phyloP scores from a whole-genome alignment of 2,888 invertebrate species.

The Baronia brevicornis region DNA sequence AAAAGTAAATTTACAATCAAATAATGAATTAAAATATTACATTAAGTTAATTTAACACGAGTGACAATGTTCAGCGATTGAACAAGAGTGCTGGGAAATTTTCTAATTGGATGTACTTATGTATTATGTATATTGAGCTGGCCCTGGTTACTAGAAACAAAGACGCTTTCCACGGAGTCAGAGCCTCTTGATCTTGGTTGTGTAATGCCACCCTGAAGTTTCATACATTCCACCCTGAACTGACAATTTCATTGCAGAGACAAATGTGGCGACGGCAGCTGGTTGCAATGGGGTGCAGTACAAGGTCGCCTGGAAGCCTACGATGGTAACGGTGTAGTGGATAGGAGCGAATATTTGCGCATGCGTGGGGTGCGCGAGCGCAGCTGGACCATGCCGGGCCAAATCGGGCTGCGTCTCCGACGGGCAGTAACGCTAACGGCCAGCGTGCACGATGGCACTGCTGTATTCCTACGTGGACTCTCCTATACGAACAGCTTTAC shows the following conservation, averaged over 20 bases:
- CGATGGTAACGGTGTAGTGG: conserved; percentile 43
- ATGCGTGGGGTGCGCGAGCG: conserved; percentile 69
- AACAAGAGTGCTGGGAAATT: background rate
- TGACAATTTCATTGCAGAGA: conserved; percentile 39
- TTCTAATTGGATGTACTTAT: too few species aligned
- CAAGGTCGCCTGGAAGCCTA: conserved; percentile 74
- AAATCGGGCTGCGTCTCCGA: conserved; percentile 37
- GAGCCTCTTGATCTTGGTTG: too few species aligned
- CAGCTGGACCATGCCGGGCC: conserved; percentile 53
- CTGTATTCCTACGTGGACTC: conserved; percentile 69
- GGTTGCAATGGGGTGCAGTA: conserved; percentile 78
- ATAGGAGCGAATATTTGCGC: conserved; percentile 52
- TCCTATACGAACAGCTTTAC: conserved; percentile 68
- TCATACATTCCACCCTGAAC: too few species aligned
- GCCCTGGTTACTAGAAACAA: too few species aligned
- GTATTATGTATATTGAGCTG: too few species aligned
- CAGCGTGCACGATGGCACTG: conserved; percentile 70
- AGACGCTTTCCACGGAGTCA: too few species aligned
- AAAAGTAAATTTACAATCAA: too few species aligned
- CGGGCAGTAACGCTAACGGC: conserved; percentile 49
- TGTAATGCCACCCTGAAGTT: too few species aligned
- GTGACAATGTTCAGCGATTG: too few species aligned
- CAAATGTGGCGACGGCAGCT: conserved; percentile 59
- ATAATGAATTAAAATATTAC: too few species aligned
- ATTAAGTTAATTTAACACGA: background rate